Percentiles rank a stretch among this genome's conserved stretches.
Conservation (phyloP, 2,113 vertebrate species). For the Grus americana region DNA sequence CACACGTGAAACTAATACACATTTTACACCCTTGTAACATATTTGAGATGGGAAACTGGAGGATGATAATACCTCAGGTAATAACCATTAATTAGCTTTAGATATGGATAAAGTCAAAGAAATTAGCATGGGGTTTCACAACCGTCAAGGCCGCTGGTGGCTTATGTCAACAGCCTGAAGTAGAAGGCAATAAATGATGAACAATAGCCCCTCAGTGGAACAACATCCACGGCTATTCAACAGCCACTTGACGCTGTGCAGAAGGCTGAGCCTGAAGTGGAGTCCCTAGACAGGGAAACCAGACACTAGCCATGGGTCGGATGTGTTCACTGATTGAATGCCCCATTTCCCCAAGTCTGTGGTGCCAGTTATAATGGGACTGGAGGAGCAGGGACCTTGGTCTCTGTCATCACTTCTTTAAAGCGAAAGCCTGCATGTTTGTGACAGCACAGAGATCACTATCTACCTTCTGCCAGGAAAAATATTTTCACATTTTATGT, state of each 20-base stretch:
- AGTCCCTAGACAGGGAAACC: neutral
- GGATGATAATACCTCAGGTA: neutral
- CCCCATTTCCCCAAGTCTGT: neutral
- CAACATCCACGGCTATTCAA: no score
- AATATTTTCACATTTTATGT: neutral
- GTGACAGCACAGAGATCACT: neutral
- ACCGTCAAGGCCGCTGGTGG: neutral
- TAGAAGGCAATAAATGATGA: neutral
- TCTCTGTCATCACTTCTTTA: neutral
- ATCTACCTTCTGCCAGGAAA: neutral
- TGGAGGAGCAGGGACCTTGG: neutral
- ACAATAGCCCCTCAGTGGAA: neutral
- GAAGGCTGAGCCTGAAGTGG: neutral
- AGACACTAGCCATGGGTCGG: neutral
- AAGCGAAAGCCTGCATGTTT: fast-evolving
- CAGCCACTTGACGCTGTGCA: fast-evolving
- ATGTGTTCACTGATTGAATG: neutral
- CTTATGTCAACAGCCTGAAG: neutral
- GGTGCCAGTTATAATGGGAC: neutral
- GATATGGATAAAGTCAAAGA: neutral
- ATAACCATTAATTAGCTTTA: neutral
- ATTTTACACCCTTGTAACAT: neutral
- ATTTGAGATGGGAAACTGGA: neutral
- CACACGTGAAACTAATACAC: neutral
- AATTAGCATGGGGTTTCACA: neutral